A percentile compares a stretch with the other conserved stretches of the same genome.
These are phyloP conservation scores for Copidosoma aretas DNA, from an alignment of 2,888 invertebrate species.

Conservation along the genomic window DNA sequence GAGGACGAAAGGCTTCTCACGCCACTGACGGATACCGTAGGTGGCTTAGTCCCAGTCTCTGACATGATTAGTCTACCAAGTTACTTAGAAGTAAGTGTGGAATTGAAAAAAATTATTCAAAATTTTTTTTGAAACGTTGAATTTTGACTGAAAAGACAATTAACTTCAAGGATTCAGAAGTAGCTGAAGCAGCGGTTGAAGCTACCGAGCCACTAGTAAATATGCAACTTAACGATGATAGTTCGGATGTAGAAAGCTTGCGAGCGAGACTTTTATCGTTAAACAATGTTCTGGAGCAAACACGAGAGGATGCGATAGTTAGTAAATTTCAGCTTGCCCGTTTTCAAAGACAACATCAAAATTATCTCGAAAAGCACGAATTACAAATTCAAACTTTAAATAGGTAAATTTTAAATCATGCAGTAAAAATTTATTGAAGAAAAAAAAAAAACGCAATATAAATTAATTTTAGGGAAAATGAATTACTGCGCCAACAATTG, in stretches of 20 bases:
- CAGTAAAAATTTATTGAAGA: not conserved
- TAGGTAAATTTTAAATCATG: conserved; percentile 64
- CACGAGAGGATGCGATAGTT: conserved; percentile 56
- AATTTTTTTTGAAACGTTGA: not conserved
- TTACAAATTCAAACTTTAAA: conserved; percentile 69
- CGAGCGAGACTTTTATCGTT: conserved; percentile 53
- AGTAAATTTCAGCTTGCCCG: conserved; percentile 56
- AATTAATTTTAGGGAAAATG: conserved; percentile 74
- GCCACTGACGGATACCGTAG: conserved; percentile 56
- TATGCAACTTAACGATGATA: conserved; percentile 49
- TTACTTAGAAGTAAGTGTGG: conserved; percentile 59
- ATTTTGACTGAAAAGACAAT: conserved; percentile 1
- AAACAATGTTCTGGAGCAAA: conserved; percentile 57
- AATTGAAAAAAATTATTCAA: not conserved
- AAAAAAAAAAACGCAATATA: conserved; percentile 1
- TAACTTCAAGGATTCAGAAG: conserved; percentile 51
- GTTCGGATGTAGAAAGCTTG: conserved; percentile 51
- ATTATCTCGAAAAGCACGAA: conserved; percentile 59
- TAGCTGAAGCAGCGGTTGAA: conserved; percentile 56
- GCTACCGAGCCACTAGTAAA: conserved; percentile 54
- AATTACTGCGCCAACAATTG: conserved; percentile 81
- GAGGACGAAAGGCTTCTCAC: conserved; percentile 58
- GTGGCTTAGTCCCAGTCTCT: conserved; percentile 58
- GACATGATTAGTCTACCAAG: conserved; percentile 57
- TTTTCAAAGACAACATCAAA: conserved; percentile 59